Percentiles rank a stretch among this genome's conserved stretches.
Conservation (phyloP, 2,113 vertebrate genomes). For the Istiophorus platypterus region DNA sequence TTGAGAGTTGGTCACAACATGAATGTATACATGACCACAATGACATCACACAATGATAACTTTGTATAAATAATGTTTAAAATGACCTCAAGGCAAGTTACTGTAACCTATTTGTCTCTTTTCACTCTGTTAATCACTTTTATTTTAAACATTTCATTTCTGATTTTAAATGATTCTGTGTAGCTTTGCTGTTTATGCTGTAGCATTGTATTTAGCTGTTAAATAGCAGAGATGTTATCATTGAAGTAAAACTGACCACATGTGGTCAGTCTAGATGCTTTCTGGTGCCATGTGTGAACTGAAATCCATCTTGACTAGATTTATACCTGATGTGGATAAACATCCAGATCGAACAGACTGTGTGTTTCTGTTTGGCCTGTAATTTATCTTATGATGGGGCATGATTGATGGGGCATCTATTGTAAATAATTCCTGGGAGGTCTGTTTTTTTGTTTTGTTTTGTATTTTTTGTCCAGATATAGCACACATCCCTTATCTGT, state of each 20-base stretch:
- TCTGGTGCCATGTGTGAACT: constrained; percentile 39
- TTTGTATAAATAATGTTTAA: neutral
- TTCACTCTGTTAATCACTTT: neutral
- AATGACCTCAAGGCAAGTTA: neutral
- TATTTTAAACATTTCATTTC: neutral
- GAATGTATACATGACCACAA: neutral
- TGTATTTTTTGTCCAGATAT: too few species aligned
- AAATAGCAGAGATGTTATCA: too few species aligned
- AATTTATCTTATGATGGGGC: neutral
- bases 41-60: neutral
- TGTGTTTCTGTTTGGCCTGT: constrained; percentile 7
- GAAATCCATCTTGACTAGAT: constrained; percentile 29
- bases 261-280: neutral
- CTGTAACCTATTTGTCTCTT: too few species aligned
- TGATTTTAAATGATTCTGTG: neutral
- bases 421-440: constrained; percentile 3
- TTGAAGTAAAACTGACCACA: neutral
- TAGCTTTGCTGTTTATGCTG: neutral
- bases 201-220: neutral
- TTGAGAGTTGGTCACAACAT: neutral
- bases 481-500: constrained; percentile 1
- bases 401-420: constrained; percentile 16
- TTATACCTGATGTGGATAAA: constrained; percentile 3
- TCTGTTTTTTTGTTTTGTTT: too few species aligned
- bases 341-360: neutral